Conservation (phyloP, 1,140 invertebrate genomes). For the Drosophila auraria region DNA sequence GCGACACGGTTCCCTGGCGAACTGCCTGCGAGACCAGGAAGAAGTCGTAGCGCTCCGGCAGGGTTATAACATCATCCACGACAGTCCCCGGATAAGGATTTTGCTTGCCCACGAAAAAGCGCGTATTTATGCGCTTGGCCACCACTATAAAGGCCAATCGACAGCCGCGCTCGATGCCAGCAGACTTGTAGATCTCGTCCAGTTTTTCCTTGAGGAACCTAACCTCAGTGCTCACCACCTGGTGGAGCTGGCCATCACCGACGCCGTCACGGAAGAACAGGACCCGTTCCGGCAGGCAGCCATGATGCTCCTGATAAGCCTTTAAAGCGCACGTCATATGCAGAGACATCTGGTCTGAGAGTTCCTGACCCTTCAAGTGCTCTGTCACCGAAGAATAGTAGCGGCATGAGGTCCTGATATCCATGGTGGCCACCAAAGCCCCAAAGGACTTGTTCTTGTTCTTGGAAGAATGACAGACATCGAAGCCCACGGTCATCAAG, state of each 20-base stretch:
- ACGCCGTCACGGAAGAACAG: slow-evolving; percentile 93
- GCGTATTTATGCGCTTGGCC: slow-evolving; percentile 90
- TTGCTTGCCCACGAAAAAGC: slow-evolving; percentile 86
- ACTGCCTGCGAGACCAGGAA: slow-evolving; percentile 92
- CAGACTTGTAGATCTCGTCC: slow-evolving; percentile 85
- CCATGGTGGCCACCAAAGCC: slow-evolving; percentile 91
- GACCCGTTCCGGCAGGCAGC: slow-evolving; percentile 86
- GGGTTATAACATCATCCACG: slow-evolving; percentile 93
- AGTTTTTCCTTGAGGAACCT: slow-evolving; percentile 86
- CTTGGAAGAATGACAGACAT: slow-evolving; percentile 93
- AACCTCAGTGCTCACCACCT: slow-evolving; percentile 88
- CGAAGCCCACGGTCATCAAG: slow-evolving; percentile 94
- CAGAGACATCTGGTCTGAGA: slow-evolving; percentile 88
- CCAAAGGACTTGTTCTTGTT: slow-evolving; percentile 88
- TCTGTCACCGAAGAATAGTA: slow-evolving; percentile 84
- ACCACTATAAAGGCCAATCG: slow-evolving; percentile 91
- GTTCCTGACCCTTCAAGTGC: slow-evolving; percentile 90
- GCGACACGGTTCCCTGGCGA: slow-evolving; percentile 91
- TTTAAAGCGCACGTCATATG: slow-evolving; percentile 87
- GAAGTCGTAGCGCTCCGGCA: slow-evolving; percentile 94
- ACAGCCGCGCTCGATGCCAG: slow-evolving; percentile 61
- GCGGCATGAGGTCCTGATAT: slow-evolving; percentile 84
- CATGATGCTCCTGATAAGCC: slow-evolving; percentile 85
- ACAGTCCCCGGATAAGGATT: slow-evolving; percentile 95
- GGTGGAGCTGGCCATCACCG: slow-evolving; percentile 92